Conservation (phyloP, 2,888 invertebrate genomes). For the Trichacis sp. region DNA sequence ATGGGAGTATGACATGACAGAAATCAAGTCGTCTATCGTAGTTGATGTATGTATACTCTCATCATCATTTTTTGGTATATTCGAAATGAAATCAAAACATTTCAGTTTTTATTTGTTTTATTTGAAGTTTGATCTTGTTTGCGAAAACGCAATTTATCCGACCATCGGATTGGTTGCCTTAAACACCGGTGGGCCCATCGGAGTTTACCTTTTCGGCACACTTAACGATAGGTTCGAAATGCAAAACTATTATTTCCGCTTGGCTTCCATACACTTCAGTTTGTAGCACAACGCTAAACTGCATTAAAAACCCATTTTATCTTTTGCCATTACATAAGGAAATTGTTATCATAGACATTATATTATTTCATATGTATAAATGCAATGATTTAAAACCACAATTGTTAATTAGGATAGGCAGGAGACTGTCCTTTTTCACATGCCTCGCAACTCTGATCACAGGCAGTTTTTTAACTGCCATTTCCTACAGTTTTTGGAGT, state of each 20-base stretch:
- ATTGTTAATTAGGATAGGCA: constrained; percentile 81
- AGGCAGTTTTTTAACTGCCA: constrained; percentile 84
- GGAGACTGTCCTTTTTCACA: constrained; percentile 86
- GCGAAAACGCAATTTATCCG: constrained; percentile 87
- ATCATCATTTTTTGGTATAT: no score
- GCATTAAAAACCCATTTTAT: no score
- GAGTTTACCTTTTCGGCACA: constrained; percentile 88
- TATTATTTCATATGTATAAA: no score
- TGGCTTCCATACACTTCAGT: no score
- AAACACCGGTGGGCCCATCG: constrained; percentile 90
- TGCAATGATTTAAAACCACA: no score
- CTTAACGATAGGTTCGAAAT: constrained; percentile 79
- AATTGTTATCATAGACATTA: no score
- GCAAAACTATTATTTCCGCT: neutral
- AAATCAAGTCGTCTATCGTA: constrained; percentile 82
- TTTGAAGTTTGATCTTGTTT: constrained; percentile 89
- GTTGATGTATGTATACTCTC: constrained; percentile 76
- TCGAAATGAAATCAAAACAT: neutral
- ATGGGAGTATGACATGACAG: constrained; percentile 82
- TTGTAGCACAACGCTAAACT: neutral
- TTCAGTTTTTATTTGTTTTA: constrained; percentile 26
- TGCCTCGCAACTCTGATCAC: constrained; percentile 85
- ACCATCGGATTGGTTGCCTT: constrained; percentile 87
- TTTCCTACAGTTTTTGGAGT: constrained; percentile 83
- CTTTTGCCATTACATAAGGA: no score